A percentile compares a stretch with the other conserved stretches of the same genome.
phyloP scores from a whole-genome alignment of 2,113 vertebrate species.

The Apistogramma diplotaenia region DNA sequence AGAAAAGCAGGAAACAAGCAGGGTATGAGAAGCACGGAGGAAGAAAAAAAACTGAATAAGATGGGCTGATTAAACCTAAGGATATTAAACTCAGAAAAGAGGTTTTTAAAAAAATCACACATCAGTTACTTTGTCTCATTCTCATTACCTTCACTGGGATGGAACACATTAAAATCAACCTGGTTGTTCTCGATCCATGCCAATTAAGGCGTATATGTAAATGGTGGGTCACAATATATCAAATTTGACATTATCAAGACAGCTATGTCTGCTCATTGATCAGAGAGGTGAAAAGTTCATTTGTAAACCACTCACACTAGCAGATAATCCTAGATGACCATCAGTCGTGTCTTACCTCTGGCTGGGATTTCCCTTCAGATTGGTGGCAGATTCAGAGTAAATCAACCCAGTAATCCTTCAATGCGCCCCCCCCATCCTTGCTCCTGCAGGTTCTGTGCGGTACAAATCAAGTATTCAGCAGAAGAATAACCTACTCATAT shows the following conservation, averaged over 20 bases:
- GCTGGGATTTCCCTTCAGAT: constrained; percentile 18
- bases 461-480: neutral
- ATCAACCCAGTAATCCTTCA: constrained; percentile 25
- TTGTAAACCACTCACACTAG: constrained; percentile 18
- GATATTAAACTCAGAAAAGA: neutral
- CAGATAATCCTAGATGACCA: constrained; percentile 21
- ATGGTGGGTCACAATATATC: neutral
- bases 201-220: neutral
- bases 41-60: neutral
- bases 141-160: neutral
- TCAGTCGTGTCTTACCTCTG: neutral
- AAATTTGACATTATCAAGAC: neutral
- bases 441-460: neutral
- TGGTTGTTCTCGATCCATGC: neutral
- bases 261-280: constrained; percentile 10
- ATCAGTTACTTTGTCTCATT: neutral
- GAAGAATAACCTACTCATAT: neutral
- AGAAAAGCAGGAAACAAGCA: neutral
- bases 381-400: neutral
- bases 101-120: neutral
- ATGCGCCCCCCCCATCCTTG: neutral
- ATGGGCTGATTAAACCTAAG: neutral
- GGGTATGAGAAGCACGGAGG: neutral
- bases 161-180: neutral
- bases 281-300: neutral